Evolutionary conservation across 2,797 vertebrate species (phyloP), one percentile per base, ranked within the genome.

Genomic region (Australoheros facetus): DNA sequence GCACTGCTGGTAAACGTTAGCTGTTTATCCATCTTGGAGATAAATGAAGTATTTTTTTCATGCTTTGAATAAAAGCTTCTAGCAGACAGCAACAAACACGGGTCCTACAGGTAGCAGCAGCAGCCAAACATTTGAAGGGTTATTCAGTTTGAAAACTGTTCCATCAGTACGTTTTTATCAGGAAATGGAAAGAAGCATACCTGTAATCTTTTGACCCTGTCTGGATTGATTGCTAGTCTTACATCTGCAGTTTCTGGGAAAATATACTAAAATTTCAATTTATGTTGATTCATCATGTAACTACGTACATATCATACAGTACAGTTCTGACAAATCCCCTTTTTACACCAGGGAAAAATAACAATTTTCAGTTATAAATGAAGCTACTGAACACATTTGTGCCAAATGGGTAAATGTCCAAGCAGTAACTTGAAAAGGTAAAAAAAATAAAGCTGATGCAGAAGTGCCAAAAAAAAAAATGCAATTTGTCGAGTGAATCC

Each of bases 1-100:
- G 82, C 81, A n/a, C 11, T 90, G 86, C 90, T 85, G 87, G 85
- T 83, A 78, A 89, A 78, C 51, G 48, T 79, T 72, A 26, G 77
- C 80, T 72, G 73, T 87, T 89, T 90, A 78, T 90, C 64, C 71
- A 28, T 78, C 51, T 69, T 87, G 82, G 85, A 85, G 45, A 81
- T 51, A 85, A 80, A 80, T 89, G 57, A 90, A 85, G 73, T 78
- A 7, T 78, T 83, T 86, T 54, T 80, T 82, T 84, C 48, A 60
- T 72, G 74, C 64, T 73, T 73, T 56, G 71, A 75, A 42, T 84
- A 62, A 80, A 81, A 76, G 72, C 73, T 28, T 51, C n/a, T 3
- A 30, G 70, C 79, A 80, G 71, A 79, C 75, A 70, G 74, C 81
- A 86, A 83, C 78, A 87, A 82, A 84, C 87, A 80, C 10, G 1